phyloP scores from a whole-genome alignment of 2,797 vertebrate genomes.

The Myripristis jacobus region DNA sequence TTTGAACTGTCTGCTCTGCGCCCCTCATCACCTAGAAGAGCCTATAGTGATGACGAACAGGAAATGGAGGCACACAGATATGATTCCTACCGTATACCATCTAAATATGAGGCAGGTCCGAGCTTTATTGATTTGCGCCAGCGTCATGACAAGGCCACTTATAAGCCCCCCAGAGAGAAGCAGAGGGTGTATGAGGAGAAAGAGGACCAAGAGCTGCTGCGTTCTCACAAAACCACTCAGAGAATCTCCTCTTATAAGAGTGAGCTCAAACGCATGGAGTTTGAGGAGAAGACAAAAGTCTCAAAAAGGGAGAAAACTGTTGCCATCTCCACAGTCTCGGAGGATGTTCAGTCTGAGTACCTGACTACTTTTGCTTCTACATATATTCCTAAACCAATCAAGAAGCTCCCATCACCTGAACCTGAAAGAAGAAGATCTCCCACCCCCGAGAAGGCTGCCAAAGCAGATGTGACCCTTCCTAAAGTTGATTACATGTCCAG shows the following conservation, averaged over 20 bases:
- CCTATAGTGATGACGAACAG: constrained; percentile 85
- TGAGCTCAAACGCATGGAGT: constrained; percentile 90
- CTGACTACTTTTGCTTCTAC: constrained; percentile 80
- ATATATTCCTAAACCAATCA: constrained; percentile 91
- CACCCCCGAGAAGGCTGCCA: constrained; percentile 80
- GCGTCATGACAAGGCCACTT: constrained; percentile 90
- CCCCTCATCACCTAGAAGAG: constrained; percentile 85
- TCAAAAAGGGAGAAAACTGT: constrained; percentile 85
- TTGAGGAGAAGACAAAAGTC: constrained; percentile 90
- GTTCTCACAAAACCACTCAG: constrained; percentile 86
- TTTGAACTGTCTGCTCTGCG: constrained; percentile 94
- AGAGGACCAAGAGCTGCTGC: constrained; percentile 94
- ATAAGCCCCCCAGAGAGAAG: constrained; percentile 88
- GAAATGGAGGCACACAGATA: constrained; percentile 84
- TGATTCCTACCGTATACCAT: constrained; percentile 92
- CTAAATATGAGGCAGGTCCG: constrained; percentile 90
- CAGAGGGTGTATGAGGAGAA: constrained; percentile 91
- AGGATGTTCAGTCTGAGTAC: constrained; percentile 83
- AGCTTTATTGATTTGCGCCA: constrained; percentile 92
- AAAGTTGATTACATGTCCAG: constrained; percentile 95
- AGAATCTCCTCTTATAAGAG: constrained; percentile 91
- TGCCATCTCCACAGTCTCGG: constrained; percentile 82
- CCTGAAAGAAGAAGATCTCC: constrained; percentile 78
- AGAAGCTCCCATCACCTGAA: constrained; percentile 81
- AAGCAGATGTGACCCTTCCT: constrained; percentile 85